Evolutionary conservation across 2,113 vertebrate genomes (phyloP), one percentile per base, ranked within the genome.

Genomic region (Camelus bactrianus): DNA sequence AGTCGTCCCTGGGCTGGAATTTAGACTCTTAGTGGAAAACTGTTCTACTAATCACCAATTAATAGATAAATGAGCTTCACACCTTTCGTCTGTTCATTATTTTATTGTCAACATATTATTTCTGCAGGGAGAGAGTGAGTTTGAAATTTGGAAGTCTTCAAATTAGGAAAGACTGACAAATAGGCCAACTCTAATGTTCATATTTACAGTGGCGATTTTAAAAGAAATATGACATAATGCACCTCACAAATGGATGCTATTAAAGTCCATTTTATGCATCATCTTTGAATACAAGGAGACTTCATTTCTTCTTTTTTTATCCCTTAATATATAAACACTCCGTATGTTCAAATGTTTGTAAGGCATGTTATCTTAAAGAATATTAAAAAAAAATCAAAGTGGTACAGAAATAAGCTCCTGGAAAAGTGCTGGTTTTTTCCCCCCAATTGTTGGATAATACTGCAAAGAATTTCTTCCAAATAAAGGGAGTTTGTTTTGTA

Each of bases 21-120:
- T 67, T 54, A 92, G 76, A 89, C 60, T 85, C 32, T 72, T 82
- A 26, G 35, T 95, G 84, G 76, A 92, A 92, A 93, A 46, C 35
- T 75, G 3, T 35, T 83, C 30, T 73, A 48, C n/a, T 92, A 81
- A 92, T 42, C 20, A 80, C n/a, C 60, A 89, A 7, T 81, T 79
- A 86, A 65, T 52, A n/a, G 72, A 95, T 62, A 95, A 96, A 95
- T 92, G 58, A 96, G 89, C 30, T 54, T 94, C 64, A 94, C 70
- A 93, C 35, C 35, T 95, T 64, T 38, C 70, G 73, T 96, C 89
- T 92, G 50, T 94, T 97, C 24, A 35, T 96, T 90, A 67, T 97
- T 98, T 98, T 97, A 96, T 97, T 98, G 70, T 93, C 81, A 50
- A 35, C 54, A 75, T 22, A 10, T 73, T 93, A 12, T 76, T 97